These are phyloP conservation scores for Eristalis pertinax DNA, from an alignment of 2,888 invertebrate species.

Conservation along the genomic window DNA sequence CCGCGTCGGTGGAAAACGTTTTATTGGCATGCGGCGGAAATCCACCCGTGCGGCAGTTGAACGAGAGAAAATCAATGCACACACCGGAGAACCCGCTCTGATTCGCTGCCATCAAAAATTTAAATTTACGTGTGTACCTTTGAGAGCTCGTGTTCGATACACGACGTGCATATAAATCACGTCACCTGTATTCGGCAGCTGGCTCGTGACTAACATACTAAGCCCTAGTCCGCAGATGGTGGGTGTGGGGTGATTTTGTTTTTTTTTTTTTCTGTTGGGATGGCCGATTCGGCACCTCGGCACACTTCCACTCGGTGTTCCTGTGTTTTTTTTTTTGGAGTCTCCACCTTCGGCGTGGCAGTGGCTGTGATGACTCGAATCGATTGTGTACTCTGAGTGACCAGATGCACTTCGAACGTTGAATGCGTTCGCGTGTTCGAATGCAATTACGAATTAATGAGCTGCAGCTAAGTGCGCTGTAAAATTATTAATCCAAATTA, in stretches of 20 bases:
- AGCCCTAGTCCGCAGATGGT: neutral
- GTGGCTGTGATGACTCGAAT: neutral
- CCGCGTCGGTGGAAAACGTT: neutral
- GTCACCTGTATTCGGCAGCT: conserved; percentile 30
- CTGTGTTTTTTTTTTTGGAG: neutral
- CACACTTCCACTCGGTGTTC: neutral
- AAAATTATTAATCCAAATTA: conserved; percentile 65
- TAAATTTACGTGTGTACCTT: conserved; percentile 60
- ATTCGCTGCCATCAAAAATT: conserved; percentile 56
- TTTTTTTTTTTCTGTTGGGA: neutral
- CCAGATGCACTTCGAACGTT: no score
- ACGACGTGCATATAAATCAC: conserved; percentile 64
- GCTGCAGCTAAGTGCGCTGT: conserved; percentile 21
- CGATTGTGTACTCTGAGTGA: no score
- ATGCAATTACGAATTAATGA: conserved; percentile 55
- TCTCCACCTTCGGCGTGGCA: neutral
- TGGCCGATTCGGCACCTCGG: neutral
- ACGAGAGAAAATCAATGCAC: conserved; percentile 40
- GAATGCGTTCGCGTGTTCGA: neutral
- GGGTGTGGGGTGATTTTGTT: neutral
- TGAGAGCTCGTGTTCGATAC: conserved; percentile 59
- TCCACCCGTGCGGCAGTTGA: neutral
- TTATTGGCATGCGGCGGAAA: conserved; percentile 14
- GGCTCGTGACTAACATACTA: conserved; percentile 53
- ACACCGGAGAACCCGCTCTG: conserved; percentile 2